These are phyloP conservation scores for Chinchilla lanigera DNA, from an alignment of 2,113 vertebrate species.

Conservation along the genomic window DNA sequence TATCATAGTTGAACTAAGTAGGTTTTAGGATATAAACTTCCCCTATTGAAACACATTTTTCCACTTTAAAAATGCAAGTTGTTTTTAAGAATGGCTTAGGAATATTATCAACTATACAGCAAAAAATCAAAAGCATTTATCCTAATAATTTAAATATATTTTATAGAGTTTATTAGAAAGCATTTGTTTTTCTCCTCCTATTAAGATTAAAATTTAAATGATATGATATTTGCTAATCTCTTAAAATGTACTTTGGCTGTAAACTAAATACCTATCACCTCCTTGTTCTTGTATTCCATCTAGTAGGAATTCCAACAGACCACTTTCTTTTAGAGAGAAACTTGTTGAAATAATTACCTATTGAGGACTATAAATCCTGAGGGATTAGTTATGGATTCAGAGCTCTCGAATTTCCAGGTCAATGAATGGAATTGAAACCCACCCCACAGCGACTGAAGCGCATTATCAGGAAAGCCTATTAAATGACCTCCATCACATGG, in stretches of 20 bases:
- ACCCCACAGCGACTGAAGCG: constrained; percentile 13
- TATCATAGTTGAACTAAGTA: neutral
- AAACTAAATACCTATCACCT: constrained; percentile 12
- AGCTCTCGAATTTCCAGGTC: constrained; percentile 70
- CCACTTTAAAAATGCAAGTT: neutral
- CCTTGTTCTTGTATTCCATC: constrained; percentile 23
- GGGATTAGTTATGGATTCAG: constrained; percentile 63
- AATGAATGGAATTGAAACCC: constrained; percentile 67
- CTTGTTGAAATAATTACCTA: constrained; percentile 77
- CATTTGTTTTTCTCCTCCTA: neutral
- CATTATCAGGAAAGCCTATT: constrained; percentile 52
- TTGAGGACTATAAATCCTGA: constrained; percentile 22
- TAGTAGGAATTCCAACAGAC: constrained; percentile 63
- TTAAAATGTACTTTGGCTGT: neutral
- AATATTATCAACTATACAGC: neutral
- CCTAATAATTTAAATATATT: constrained; percentile 10
- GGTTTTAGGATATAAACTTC: constrained; percentile 16
- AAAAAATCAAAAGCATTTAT: constrained; percentile 14
- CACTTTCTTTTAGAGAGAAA: constrained; percentile 62
- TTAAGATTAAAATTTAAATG: constrained; percentile 17
- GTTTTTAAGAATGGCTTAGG: neutral
- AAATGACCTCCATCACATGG: constrained; percentile 64
- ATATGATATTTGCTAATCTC: neutral
- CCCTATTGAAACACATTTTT: neutral
- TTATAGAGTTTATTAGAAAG: constrained; percentile 6